Conservation (phyloP, 2,888 invertebrate genomes). For the Agrochola lota region DNA sequence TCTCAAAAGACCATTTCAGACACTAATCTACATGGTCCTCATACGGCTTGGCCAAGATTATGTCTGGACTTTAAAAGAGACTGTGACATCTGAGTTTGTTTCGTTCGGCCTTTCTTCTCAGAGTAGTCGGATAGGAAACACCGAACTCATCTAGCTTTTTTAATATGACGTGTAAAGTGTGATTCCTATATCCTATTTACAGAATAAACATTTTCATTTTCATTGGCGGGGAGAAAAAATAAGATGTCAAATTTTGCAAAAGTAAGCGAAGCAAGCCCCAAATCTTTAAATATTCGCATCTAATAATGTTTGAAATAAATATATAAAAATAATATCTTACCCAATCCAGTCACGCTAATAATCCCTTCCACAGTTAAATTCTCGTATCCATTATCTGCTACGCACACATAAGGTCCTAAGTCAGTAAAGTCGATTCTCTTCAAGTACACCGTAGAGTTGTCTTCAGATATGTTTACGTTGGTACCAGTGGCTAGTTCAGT, state of each 20-base stretch:
- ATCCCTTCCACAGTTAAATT: constrained; percentile 73
- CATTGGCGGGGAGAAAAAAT: too few species aligned
- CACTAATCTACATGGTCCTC: too few species aligned
- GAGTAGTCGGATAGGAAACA: too few species aligned
- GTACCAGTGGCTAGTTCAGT: constrained; percentile 68
- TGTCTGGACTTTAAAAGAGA: too few species aligned
- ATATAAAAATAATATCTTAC: constrained; percentile 70
- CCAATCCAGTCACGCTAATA: constrained; percentile 78
- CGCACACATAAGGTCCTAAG: constrained; percentile 88
- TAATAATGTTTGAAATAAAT: not conserved
- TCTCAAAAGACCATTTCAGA: too few species aligned
- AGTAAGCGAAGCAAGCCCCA: not conserved
- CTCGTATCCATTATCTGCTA: constrained; percentile 87
- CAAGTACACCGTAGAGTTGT: constrained; percentile 73
- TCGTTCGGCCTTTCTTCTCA: too few species aligned
- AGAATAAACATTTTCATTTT: too few species aligned
- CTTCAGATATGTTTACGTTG: constrained; percentile 71
- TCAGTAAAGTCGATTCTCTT: constrained; percentile 77
- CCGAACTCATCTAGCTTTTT: too few species aligned
- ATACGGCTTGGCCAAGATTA: too few species aligned
- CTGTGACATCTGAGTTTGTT: too few species aligned
- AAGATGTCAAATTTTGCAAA: not conserved
- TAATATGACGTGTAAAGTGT: too few species aligned
- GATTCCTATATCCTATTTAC: too few species aligned
- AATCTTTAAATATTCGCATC: not conserved